Conservation (phyloP, 2,888 invertebrate species). For the Ariolimax columbianus region DNA sequence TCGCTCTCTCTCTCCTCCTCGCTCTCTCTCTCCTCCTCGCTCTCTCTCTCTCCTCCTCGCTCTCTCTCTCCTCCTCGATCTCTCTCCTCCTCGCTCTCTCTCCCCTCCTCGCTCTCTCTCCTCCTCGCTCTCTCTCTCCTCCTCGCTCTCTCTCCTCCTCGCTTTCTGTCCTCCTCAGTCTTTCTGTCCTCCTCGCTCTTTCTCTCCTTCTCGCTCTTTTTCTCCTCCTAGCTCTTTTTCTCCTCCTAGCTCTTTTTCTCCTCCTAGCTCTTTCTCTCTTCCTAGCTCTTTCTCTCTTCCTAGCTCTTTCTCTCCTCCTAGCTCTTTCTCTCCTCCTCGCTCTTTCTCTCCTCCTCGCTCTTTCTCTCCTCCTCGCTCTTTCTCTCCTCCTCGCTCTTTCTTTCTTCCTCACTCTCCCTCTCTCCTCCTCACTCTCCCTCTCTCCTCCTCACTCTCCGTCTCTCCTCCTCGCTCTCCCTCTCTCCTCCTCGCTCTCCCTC, state of each 20-base stretch:
- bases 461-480: background rate
- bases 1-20: background rate
- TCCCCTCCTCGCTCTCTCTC: background rate
- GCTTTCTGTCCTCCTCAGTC: background rate
- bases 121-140: background rate
- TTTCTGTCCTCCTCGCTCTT: background rate
- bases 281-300: background rate
- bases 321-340: background rate
- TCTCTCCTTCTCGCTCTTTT: background rate
- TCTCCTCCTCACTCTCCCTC: background rate
- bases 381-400: background rate
- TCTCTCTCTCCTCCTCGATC: background rate
- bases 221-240: background rate
- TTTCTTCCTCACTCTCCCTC: background rate
- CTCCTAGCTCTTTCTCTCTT: conserved; percentile 3
- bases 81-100: background rate
- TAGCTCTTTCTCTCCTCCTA: background rate
- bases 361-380: background rate
- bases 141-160: background rate
- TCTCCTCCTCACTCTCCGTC: background rate
- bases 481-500: conserved; percentile 25
- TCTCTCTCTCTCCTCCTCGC: background rate
- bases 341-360: background rate
- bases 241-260: background rate
- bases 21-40: background rate